Evolutionary conservation across 2,888 invertebrate genomes (phyloP).

Genomic region (Pogonocherus hispidulus): DNA sequence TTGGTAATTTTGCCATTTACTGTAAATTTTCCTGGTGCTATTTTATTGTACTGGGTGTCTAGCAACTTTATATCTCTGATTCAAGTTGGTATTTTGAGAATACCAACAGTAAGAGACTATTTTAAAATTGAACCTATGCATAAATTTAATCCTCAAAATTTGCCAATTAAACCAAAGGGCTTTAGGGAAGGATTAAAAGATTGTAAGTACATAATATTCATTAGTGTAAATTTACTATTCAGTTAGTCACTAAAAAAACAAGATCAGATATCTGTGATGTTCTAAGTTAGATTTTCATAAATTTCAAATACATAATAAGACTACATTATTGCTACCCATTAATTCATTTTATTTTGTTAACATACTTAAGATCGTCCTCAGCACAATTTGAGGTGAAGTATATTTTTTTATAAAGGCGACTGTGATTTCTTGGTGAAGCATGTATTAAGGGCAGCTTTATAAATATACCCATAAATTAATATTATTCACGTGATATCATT

Average conservation of each 20-base stretch:
- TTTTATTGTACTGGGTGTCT: constrained; percentile 91
- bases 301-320: too few relatives aligned
- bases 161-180: constrained; percentile 81
- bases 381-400: too few relatives aligned
- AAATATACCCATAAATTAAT: too few relatives aligned
- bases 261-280: not conserved
- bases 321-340: too few relatives aligned
- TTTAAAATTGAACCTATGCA: constrained; percentile 81
- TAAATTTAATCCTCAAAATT: constrained; percentile 71
- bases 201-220: too few relatives aligned
- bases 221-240: not conserved
- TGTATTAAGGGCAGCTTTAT: too few relatives aligned
- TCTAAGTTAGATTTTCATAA: too few relatives aligned
- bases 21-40: constrained; percentile 88
- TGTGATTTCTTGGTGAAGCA: too few relatives aligned
- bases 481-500: too few relatives aligned
- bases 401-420: too few relatives aligned
- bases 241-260: not conserved
- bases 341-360: too few relatives aligned
- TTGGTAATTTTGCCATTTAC: constrained; percentile 87
- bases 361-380: too few relatives aligned
- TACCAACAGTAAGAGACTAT: constrained; percentile 80
- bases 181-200: constrained; percentile 86
- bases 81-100: constrained; percentile 84
- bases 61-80: constrained; percentile 87